Evolutionary conservation across 2,797 vertebrate genomes (phyloP), one percentile per base, ranked within the genome.

Genomic region (Trachops cirrhosus): DNA sequence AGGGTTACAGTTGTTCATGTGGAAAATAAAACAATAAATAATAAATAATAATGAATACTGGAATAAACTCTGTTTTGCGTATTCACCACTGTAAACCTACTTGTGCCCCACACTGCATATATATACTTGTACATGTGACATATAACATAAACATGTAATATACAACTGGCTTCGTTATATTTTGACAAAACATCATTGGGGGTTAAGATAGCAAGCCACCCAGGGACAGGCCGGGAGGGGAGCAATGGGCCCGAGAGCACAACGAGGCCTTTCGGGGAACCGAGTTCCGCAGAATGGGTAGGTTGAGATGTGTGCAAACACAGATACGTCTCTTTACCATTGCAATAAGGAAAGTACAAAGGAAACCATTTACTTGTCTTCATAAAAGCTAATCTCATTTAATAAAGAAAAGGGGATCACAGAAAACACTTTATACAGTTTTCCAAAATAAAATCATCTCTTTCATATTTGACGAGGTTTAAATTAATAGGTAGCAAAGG

Each of bases 391-490:
- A 94, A 80, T 37, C 10, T 26, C 18, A 85, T 39, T 82, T 85
- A 77, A 92, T 70, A 64, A 84, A 89, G 34, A 86, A 87, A 57
- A 79, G 9, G 16, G 44, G 24, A 64, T 44, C 75, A 77, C 0
- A 92, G 37, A 89, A 71, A 86, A 86, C 22, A 89, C 54, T 75
- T 91, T 86, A 46, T 52, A 52, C 19, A 70, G 91, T 50, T 89
- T 85, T 71, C 15, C 52, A 91, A 88, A 85, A 80, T 80, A 93
- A 85, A 93, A 70, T 48, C 26, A 37, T 29, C 54, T 79, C 14
- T 96, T 54, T 68, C 21, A n/a, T 37, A 50, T 71, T 84, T 93
- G 64, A 85, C 14, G 78, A 64, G 7, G 11, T 82, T 75, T 79
- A 37, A 86, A 90, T 75, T 70, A 67, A 92, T 7, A 89, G 64